Evolutionary conservation across 1,140 invertebrate species (phyloP).

Genomic region (Megalonaias nervosa): DNA sequence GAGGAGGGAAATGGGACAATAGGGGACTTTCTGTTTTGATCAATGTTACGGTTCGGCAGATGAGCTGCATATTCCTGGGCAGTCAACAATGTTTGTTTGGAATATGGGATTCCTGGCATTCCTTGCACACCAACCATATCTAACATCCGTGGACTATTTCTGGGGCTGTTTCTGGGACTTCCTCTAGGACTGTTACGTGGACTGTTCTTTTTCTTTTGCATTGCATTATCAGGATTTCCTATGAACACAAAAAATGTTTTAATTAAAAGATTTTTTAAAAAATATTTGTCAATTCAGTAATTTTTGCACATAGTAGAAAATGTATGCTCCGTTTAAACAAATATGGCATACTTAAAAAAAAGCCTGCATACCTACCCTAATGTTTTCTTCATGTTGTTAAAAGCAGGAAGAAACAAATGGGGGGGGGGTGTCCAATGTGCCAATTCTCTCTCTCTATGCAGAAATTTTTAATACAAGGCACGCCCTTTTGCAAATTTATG

Average conservation of each 20-base stretch:
- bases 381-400: no score
- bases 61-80: constrained; percentile 22
- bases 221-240: constrained; percentile 27
- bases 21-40: constrained; percentile 31
- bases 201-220: constrained; percentile 38
- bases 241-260: not conserved
- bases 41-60: constrained; percentile 20
- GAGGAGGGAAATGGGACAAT: constrained; percentile 15
- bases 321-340: no score
- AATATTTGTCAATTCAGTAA: no score
- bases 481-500: no score
- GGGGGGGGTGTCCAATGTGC: no score
- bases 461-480: no score
- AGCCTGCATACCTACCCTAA: no score
- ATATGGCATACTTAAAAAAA: no score
- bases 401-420: no score
- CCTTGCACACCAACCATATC: not conserved
- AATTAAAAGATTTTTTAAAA: no score
- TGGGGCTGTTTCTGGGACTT: constrained; percentile 16
- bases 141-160: constrained; percentile 25
- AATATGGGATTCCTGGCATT: not conserved
- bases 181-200: constrained; percentile 33
- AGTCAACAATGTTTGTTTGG: constrained; percentile 15
- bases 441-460: no score
- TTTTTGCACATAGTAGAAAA: no score